Evolutionary conservation across 2,797 vertebrate species (phyloP).

Genomic region (Crypturellus tataupa): DNA sequence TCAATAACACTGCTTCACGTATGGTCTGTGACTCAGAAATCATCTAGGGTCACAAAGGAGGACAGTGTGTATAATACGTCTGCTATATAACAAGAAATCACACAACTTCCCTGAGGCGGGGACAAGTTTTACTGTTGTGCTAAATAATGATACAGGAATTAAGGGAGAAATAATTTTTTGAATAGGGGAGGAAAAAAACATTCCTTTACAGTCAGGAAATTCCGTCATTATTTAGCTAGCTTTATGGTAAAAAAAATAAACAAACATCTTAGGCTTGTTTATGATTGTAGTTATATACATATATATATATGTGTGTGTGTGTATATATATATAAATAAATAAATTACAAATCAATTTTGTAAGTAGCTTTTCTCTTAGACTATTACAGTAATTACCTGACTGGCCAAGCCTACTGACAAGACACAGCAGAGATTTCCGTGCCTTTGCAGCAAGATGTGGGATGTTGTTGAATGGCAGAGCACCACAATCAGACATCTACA

Average conservation of each 20-base stretch:
- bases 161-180: neutral
- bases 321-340: too few relatives aligned
- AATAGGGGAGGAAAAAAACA: neutral
- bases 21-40: slow-evolving; percentile 19
- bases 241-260: neutral
- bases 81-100: neutral
- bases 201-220: neutral
- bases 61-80: neutral
- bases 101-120: neutral
- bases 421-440: neutral
- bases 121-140: neutral
- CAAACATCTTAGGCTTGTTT: neutral
- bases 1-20: neutral
- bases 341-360: neutral
- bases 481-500: neutral
- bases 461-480: neutral
- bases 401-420: neutral
- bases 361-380: neutral
- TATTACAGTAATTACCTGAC: neutral
- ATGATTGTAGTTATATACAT: neutral
- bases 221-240: neutral
- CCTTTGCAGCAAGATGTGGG: neutral
- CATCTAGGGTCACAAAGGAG: neutral
- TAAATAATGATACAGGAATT: neutral
- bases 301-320: too few relatives aligned